Conservation (phyloP, 2,113 vertebrate genomes). For the Nothobranchius furzeri region DNA sequence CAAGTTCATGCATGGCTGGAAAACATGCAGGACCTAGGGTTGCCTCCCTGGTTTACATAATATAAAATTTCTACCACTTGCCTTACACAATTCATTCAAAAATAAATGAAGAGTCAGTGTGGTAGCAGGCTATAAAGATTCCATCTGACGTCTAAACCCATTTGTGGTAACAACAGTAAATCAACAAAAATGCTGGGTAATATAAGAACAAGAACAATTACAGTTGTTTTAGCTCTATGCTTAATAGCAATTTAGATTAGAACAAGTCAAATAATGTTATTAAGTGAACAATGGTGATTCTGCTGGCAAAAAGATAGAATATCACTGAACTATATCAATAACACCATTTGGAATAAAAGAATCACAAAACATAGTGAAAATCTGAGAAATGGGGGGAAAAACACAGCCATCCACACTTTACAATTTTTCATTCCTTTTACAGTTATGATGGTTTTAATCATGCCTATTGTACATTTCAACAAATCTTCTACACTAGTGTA, state of each 20-base stretch:
- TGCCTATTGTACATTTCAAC: background rate
- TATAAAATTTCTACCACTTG: background rate
- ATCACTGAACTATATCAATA: constrained; percentile 27
- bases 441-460: background rate
- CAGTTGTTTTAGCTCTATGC: constrained; percentile 8
- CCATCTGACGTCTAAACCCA: constrained; percentile 4
- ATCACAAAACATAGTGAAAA: constrained; percentile 14
- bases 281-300: constrained; percentile 16
- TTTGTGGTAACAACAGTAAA: background rate
- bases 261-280: constrained; percentile 26
- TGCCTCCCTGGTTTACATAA: too few relatives aligned
- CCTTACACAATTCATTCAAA: constrained; percentile 1
- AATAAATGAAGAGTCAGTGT: constrained; percentile 11
- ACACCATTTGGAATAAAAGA: constrained; percentile 18
- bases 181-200: constrained; percentile 10
- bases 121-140: background rate
- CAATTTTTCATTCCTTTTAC: background rate
- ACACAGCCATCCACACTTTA: background rate
- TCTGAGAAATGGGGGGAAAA: background rate
- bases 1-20: too few relatives aligned
- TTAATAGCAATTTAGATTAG: constrained; percentile 14
- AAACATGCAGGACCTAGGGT: too few relatives aligned
- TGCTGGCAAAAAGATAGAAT: constrained; percentile 35
- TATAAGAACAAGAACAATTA: constrained; percentile 29
- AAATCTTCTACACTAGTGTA: background rate